Conservation (phyloP, 2,797 vertebrate species). For the Mastacembelus armatus region DNA sequence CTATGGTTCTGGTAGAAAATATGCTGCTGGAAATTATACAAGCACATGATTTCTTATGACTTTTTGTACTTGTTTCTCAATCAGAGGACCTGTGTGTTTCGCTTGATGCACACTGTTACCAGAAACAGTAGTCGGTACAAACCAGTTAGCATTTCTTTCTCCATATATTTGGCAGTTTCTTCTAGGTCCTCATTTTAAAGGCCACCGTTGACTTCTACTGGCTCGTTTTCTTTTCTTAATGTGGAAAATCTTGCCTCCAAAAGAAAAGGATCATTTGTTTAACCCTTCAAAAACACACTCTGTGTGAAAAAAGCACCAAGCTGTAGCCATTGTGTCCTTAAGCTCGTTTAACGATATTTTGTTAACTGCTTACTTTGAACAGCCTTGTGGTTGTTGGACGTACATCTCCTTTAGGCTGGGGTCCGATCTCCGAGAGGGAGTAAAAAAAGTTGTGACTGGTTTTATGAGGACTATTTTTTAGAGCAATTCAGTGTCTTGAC, state of each 20-base stretch:
- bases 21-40: slow-evolving; percentile 85
- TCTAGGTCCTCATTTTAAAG: slow-evolving; percentile 64
- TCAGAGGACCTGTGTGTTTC: slow-evolving; percentile 75
- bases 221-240: slow-evolving; percentile 49
- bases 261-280: slow-evolving; percentile 32
- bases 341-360: slow-evolving; percentile 76
- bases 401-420: slow-evolving; percentile 52
- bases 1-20: slow-evolving; percentile 81
- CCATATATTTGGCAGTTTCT: slow-evolving; percentile 53
- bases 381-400: slow-evolving; percentile 72
- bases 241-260: slow-evolving; percentile 44
- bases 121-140: slow-evolving; percentile 56
- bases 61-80: slow-evolving; percentile 83
- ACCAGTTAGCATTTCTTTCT: slow-evolving; percentile 66
- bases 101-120: slow-evolving; percentile 59
- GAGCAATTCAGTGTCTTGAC: slow-evolving; percentile 70
- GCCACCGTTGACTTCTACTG: slow-evolving; percentile 41
- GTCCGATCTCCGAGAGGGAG: slow-evolving; percentile 54
- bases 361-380: slow-evolving; percentile 72
- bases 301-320: slow-evolving; percentile 71
- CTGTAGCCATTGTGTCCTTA: slow-evolving; percentile 85
- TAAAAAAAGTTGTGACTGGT: slow-evolving; percentile 53
- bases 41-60: slow-evolving; percentile 87
- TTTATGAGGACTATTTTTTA: slow-evolving; percentile 82
- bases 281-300: slow-evolving; percentile 56